Conservation (phyloP, 23 tunicate species). For the Halocynthia roretzi region DNA sequence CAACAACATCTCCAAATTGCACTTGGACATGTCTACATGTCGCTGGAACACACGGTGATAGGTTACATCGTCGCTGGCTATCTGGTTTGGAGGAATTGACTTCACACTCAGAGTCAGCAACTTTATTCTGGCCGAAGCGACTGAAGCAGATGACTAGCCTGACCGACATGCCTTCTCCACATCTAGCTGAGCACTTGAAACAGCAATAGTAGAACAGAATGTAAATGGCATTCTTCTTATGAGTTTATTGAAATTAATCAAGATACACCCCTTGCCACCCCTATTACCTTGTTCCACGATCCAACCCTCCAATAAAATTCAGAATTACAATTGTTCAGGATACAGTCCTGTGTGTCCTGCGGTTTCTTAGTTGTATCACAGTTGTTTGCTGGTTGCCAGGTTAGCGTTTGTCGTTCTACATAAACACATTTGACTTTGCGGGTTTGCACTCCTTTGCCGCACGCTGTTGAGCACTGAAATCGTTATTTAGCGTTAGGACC, state of each 20-base stretch:
- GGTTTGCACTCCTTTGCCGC: slow-evolving; percentile 72
- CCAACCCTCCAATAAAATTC: slow-evolving; percentile 63
- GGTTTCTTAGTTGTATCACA: slow-evolving; percentile 46
- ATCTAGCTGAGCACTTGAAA: slow-evolving; percentile 71
- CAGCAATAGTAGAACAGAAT: not conserved
- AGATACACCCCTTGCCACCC: not conserved
- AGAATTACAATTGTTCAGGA: slow-evolving; percentile 53
- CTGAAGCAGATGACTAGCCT: slow-evolving; percentile 79
- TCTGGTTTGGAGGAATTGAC: slow-evolving; percentile 53
- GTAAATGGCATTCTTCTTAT: not conserved
- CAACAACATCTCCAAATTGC: slow-evolving; percentile 26
- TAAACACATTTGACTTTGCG: slow-evolving; percentile 57
- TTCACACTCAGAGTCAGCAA: slow-evolving; percentile 43
- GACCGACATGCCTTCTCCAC: slow-evolving; percentile 56
- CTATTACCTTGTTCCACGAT: slow-evolving; percentile 68
- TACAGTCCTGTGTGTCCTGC: slow-evolving; percentile 51
- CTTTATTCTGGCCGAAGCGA: slow-evolving; percentile 26
- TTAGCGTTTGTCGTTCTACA: slow-evolving; percentile 47
- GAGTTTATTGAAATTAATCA: not conserved
- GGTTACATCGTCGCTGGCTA: slow-evolving; percentile 27
- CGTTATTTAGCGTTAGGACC: not conserved
- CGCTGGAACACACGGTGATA: slow-evolving; percentile 54
- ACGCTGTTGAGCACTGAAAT: slow-evolving; percentile 71
- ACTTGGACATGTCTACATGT: slow-evolving; percentile 57
- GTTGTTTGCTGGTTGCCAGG: slow-evolving; percentile 20